Base-by-base conservation (phyloP, 1,140 invertebrate genomes). In the Acyrthosiphon pisum region DNA sequence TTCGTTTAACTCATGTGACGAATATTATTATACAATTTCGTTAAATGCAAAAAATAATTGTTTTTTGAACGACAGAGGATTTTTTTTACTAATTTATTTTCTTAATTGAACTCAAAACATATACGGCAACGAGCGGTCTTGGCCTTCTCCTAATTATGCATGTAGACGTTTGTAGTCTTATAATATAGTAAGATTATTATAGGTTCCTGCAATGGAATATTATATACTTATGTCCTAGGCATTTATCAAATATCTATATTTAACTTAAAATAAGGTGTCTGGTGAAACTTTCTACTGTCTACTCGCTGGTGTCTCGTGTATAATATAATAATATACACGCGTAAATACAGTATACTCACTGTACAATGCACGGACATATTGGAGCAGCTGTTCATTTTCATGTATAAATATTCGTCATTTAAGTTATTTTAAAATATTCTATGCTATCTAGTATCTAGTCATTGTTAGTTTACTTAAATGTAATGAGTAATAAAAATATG, bases 211-310 rank as follows among this genome's bases (percentile, higher is more conserved):
- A 76, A 76, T n/a, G 18, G 14, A 76, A n/a, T n/a, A 76, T 76
- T 76, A 35, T 76, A 76, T 76, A n/a, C n/a, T 76, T 76, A 11
- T n/a, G 3, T 68, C 60, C 60, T n/a, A 30, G 30, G 26, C 30
- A 46, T 44, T 26, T 87, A 86, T 86, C 23, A 86, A 87, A 44
- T n/a, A 89, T 89, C 46, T 89, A 89, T 89, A 89, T 56, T 56
- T 89, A 56, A 56, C 50, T 89, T 23, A 18, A 56, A 56, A 89
- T 56, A 89, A 56, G 41, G 86, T 89, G 88, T 41, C 35, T 89
- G 50, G 23, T 56, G 50, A 89, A 89, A 89, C 35, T 6, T 56
- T 26, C n/a, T 50, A 41, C 35, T 11, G 6, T 37, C n/a, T 48
- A 53, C 20, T 41, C 2, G 23, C 3, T 89, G 35, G 23, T 35